phyloP scores from a whole-genome alignment of 2,113 vertebrate species.

The Lathamus discolor region DNA sequence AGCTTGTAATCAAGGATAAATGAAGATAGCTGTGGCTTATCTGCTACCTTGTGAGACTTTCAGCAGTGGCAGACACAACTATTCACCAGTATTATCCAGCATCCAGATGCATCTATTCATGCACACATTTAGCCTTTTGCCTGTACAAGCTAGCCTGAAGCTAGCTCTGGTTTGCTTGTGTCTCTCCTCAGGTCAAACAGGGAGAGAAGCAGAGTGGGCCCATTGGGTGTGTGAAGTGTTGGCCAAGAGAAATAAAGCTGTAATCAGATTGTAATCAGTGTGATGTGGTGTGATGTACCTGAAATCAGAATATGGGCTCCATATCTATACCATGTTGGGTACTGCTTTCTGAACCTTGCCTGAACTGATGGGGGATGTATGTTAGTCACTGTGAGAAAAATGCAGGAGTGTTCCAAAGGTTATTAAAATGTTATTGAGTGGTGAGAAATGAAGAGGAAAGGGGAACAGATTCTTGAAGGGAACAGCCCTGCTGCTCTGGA shows the following conservation, averaged over 20 bases:
- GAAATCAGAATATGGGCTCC: not conserved
- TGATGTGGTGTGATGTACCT: not conserved
- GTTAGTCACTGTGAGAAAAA: not conserved
- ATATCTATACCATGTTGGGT: not conserved
- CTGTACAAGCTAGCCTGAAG: not conserved
- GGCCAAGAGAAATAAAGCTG: not conserved
- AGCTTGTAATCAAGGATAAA: not conserved
- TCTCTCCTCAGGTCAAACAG: not conserved
- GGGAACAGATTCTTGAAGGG: not conserved
- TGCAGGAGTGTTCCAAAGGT: not conserved
- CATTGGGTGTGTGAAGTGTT: not conserved
- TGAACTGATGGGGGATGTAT: not conserved
- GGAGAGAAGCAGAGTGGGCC: not conserved
- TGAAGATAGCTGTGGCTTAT: not conserved
- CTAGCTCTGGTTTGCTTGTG: not conserved
- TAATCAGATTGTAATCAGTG: not conserved
- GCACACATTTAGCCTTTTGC: not conserved
- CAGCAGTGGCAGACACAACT: not conserved
- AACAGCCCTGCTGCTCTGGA: not conserved
- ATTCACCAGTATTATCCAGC: not conserved
- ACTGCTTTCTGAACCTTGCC: not conserved
- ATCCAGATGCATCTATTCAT: not conserved
- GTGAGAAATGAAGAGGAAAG: constrained; percentile 1
- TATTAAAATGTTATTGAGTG: not conserved
- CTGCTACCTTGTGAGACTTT: not conserved